A percentile compares a stretch with the other conserved stretches of the same genome.
These are phyloP conservation scores for Sphecodes monilicornis DNA, from an alignment of 2,888 invertebrate species.

Conservation along the genomic window DNA sequence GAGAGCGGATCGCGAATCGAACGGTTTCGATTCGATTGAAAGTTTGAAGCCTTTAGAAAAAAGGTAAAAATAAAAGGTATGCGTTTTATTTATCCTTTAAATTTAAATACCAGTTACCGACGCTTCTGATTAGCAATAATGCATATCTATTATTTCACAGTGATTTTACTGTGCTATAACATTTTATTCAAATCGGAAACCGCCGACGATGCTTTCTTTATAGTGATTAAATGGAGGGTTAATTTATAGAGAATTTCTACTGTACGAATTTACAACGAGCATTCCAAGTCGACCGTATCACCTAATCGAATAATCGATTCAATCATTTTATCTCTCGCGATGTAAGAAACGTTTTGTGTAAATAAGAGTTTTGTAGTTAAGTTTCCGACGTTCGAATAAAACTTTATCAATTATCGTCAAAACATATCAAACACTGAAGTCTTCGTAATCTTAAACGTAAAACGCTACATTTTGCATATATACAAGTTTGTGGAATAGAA, in stretches of 20 bases:
- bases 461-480: neutral
- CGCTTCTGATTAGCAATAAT: neutral
- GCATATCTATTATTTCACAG: neutral
- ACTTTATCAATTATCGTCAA: neutral
- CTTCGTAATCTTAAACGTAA: neutral
- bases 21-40: neutral
- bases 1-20: neutral
- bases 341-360: neutral
- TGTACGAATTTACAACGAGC: slow-evolving; percentile 39
- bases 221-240: slow-evolving; percentile 27
- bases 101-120: neutral
- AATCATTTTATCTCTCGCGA: neutral
- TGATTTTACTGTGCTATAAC: neutral
- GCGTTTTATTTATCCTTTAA: neutral
- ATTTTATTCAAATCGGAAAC: neutral
- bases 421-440: slow-evolving; percentile 6
- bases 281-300: slow-evolving; percentile 66
- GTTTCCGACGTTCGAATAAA: neutral
- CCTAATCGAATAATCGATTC: slow-evolving; percentile 7
- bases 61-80: neutral
- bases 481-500: neutral
- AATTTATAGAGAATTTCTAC: slow-evolving; percentile 27
- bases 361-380: neutral
- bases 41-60: neutral
- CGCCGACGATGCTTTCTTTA: neutral